These are phyloP conservation scores for Boloria euphrosyne DNA, from an alignment of 2,888 invertebrate species.

Conservation along the genomic window DNA sequence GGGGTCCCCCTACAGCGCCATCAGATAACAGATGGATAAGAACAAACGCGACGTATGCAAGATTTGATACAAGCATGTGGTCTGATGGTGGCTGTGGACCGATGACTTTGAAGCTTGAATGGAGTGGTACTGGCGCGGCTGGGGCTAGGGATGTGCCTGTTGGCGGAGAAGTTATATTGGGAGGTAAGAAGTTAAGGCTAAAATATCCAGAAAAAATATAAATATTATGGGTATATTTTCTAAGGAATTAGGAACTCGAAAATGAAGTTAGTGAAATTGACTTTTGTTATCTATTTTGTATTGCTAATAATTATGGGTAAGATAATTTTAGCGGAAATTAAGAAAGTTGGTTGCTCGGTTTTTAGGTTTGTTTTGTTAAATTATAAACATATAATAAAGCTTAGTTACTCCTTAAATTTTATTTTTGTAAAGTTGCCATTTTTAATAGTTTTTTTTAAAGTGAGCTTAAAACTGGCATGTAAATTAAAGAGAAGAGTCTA, in stretches of 20 bases:
- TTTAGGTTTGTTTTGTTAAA: no score
- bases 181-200: conserved; percentile 53
- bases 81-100: conserved; percentile 93
- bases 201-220: no score
- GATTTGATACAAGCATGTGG: conserved; percentile 91
- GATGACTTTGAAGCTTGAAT: conserved; percentile 89
- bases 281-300: neutral
- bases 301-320: no score
- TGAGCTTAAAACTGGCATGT: neutral
- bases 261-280: neutral
- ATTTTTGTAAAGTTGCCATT: no score
- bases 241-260: neutral
- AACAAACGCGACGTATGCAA: conserved; percentile 90
- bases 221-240: conserved; percentile 1
- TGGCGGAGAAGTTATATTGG: conserved; percentile 72
- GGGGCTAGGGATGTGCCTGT: conserved; percentile 74
- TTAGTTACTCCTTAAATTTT: no score
- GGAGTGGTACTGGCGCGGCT: conserved; percentile 78
- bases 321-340: no score
- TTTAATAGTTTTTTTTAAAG: no score
- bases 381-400: no score
- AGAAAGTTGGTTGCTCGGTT: no score
- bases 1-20: conserved; percentile 85
- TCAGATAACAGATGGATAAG: conserved; percentile 88
- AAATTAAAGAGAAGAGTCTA: no score